Percentiles rank a stretch among this genome's conserved stretches.
phyloP scores from a whole-genome alignment of 2,113 vertebrate genomes.

The Entomyzon cyanotis region DNA sequence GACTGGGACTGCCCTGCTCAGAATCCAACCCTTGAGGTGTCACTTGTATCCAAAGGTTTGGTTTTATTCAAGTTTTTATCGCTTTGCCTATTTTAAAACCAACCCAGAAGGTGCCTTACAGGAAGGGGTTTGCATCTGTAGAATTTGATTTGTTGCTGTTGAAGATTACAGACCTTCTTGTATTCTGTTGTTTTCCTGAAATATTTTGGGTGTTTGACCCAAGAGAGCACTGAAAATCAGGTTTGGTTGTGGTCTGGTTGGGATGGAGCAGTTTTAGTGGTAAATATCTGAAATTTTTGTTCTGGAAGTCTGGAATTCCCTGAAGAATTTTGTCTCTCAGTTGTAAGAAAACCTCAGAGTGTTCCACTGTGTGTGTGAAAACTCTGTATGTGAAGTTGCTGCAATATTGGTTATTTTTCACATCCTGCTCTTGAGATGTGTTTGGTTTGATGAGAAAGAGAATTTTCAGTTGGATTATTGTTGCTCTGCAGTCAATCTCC shows the following conservation, averaged over 20 bases:
- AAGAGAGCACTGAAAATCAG: background rate
- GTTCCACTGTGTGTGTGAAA: background rate
- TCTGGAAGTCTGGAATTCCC: background rate
- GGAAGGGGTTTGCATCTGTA: background rate
- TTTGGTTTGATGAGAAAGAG: background rate
- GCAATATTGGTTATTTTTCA: background rate
- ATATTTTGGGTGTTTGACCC: background rate
- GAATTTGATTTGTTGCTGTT: background rate
- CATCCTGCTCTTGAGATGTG: background rate
- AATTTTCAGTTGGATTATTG: background rate
- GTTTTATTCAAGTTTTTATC: background rate
- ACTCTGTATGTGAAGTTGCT: background rate
- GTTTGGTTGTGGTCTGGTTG: background rate
- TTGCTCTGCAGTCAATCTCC: background rate
- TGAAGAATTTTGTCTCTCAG: background rate
- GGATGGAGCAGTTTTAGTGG: background rate
- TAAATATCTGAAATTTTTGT: background rate
- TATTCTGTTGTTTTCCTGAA: background rate
- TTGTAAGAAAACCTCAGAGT: background rate
- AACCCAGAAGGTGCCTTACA: background rate
- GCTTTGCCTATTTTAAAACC: background rate
- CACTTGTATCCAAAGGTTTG: background rate
- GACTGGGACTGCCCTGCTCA: fast-evolving
- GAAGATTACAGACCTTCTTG: background rate
- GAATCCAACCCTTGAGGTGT: background rate